Conservation (phyloP, 2,113 vertebrate genomes). For the Callipepla californica region DNA sequence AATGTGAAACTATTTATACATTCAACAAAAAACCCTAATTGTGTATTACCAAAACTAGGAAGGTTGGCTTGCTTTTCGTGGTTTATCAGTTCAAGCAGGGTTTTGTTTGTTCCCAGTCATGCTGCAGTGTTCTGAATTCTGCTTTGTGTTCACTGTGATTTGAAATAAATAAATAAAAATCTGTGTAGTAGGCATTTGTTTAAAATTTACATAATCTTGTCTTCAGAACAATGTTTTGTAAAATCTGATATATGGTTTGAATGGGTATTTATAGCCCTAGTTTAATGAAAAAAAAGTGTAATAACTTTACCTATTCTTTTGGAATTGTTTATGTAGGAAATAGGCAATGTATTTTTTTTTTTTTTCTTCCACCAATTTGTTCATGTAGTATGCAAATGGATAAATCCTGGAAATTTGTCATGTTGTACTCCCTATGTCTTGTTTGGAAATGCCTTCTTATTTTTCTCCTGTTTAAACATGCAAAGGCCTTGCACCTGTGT, state of each 20-base stretch:
- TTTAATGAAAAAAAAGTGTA: not conserved
- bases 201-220: not conserved
- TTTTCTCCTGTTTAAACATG: not conserved
- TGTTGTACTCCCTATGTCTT: fast-evolving
- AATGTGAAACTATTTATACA: not conserved
- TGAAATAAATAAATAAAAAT: not conserved
- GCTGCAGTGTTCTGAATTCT: not conserved
- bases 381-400: not conserved
- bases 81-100: not conserved
- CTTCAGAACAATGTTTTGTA: not conserved
- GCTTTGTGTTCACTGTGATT: not conserved
- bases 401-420: not conserved
- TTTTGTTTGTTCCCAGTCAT: not conserved
- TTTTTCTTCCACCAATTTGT: not conserved
- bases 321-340: not conserved
- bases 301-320: not conserved
- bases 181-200: not conserved
- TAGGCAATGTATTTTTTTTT: not conserved
- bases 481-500: not conserved
- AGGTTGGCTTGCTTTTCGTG: not conserved
- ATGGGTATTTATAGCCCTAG: not conserved
- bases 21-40: not conserved
- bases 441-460: not conserved
- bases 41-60: not conserved
- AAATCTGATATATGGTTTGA: not conserved